Conservation (phyloP, 2,888 invertebrate genomes). For the Andrena bicolor region DNA sequence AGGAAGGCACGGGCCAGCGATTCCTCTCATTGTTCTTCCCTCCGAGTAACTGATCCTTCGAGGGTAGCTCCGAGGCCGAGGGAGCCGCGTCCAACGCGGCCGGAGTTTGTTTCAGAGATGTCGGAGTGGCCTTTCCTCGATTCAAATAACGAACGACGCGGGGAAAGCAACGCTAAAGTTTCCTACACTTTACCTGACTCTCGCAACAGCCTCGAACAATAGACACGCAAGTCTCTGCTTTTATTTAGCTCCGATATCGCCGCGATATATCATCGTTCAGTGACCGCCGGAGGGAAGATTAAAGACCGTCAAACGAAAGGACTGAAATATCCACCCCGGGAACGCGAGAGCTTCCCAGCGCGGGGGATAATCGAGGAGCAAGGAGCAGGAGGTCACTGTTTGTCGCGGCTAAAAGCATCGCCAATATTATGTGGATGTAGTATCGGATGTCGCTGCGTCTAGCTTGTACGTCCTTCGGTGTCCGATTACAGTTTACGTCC, state of each 20-base stretch:
- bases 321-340: not conserved
- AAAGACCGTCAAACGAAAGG: not conserved
- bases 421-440: slow-evolving; percentile 72
- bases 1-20: not conserved
- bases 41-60: not conserved
- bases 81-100: not conserved
- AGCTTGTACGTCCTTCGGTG: slow-evolving; percentile 52
- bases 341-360: no score
- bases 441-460: slow-evolving; percentile 70
- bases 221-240: no score
- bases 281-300: not conserved
- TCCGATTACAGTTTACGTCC: slow-evolving; percentile 66
- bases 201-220: no score
- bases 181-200: not conserved
- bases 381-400: slow-evolving; percentile 63
- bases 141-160: not conserved
- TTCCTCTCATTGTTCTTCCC: slow-evolving; percentile 11
- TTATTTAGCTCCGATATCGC: no score
- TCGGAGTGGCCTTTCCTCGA: not conserved
- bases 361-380: slow-evolving; percentile 40
- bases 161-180: not conserved
- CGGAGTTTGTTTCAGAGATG: not conserved
- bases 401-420: slow-evolving; percentile 75
- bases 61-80: not conserved
- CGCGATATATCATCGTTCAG: not conserved